Evolutionary conservation across 2,888 invertebrate species (phyloP), one percentile per base, ranked within the genome.

Genomic region (Leptinotarsa peninsularis): DNA sequence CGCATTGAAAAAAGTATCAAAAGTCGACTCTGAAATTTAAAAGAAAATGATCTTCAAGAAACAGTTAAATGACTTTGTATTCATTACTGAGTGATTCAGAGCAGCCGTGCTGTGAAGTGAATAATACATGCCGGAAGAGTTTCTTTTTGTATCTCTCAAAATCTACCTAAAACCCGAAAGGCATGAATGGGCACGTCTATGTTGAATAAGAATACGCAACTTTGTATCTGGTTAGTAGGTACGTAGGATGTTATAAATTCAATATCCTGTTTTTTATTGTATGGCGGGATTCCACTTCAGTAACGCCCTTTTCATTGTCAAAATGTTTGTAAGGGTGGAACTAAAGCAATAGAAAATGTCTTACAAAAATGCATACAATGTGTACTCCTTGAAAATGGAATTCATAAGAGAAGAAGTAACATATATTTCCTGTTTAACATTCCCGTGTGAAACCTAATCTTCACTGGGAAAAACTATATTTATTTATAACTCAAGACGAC

Each of bases 211-310:
- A 63, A 43, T 63, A 43, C 63, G 63, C 63, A 63, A 63, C 63
- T 43, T 63, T 63, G 63, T 63, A 63, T 63, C n/a, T 63, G 2
- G 5, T n/a, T 13, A 63, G 18, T 58, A 33, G 33, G n/a, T 63
- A 43, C 63, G n/a, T 43, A 33, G 33, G 43, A 43, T 33, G 63
- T 63, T 33, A 63, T 63, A 15, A 63, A 63, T 43, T 33, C 63
- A 63, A 63, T 63, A 63, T 63, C 63, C 63, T 63, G 63, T 63
- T 27, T 58, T 63, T 63, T 43, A 63, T 63, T 63, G 43, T 63
- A 10, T 63, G n/a, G 17, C 7, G 33, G 13, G 17, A 33, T 33
- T 63, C 43, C 10, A 63, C 63, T 43, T 43, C 17, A 43, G 63
- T 5, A n/a, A 33, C 63, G 43, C 63, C 63, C n/a, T 33, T 43